Evolutionary conservation across 2,797 vertebrate species (phyloP), one percentile per base, ranked within the genome.

Genomic region (Sparidentex hasta): DNA sequence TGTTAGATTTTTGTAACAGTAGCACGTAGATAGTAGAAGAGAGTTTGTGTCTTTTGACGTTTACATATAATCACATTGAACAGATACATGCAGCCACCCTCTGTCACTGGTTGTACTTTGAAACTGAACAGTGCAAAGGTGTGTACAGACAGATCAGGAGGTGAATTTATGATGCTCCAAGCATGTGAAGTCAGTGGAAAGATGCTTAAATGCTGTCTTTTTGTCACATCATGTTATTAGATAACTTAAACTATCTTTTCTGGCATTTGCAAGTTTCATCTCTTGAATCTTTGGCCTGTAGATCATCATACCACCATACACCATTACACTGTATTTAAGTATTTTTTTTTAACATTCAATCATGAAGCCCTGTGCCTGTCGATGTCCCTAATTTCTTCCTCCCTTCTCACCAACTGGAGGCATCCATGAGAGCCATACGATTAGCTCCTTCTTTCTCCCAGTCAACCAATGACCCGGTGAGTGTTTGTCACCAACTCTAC

Each of bases 311-410:
- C 33, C 33, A 38, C 33, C 33, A 8, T 38, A 38, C 44, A 1
- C 14, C 16, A 33, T 62, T 7, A 4, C 23, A 2, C 17, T 29
- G 6, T 25, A 6, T 65, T 23, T 18, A 5, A 57, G 13, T 47
- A 9, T 70, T 90, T 90, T 84, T 90, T 84, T 94, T 97, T 96
- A 95, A 97, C 93, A 4, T 71, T 6, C 25, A 52, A 57, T n/a
- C 27, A 11, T 86, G 27, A 86, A 99, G 98, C 77, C 91, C 90
- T 0, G 82, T 92, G 59, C 88, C 94, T 8, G 43, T 93, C 41
- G 88, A 94, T 12, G 78, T 99, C 65, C 98, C 97, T 23, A 99
- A 99, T 85, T 99, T 99, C 92, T 99, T 99, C 90, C 96, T 99
- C 59, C 94, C 98, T 0, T 89, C 96, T 38, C 93, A 96, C 72